Evolutionary conservation across 2,797 vertebrate species (phyloP), one percentile per base, ranked within the genome.

Genomic region (Ptychadena robeensis): DNA sequence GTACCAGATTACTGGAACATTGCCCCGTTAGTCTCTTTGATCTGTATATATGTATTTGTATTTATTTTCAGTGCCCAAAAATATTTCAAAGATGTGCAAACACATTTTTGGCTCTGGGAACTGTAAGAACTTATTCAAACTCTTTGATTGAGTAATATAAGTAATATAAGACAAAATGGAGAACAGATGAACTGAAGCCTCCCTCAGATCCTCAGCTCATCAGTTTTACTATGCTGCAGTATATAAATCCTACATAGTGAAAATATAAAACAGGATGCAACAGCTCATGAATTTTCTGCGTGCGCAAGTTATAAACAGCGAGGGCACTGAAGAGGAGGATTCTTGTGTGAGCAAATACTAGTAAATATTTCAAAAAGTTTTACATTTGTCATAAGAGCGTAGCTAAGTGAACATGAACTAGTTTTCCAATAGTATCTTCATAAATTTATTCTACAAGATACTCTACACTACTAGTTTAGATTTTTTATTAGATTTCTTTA

Each of bases 211-310:
- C 38, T 53, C 76, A 53, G 76, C 40, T 79, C 65, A 79, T 79
- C 40, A 37, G 65, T 68, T 79, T 79, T 79, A 79, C 76, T 53
- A 37, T 68, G 40, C 76, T 79, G 76, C 76, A 79, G 76, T 68
- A 35, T 68, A 79, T 79, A 79, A 79, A 79, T 79, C 65, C 76
- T 37, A 31, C 44, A 79, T 57, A 28, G 44, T 68, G 31, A 53
- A 68, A 53, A 68, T 68, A 35, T 35, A 37, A 69, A 79, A 30
- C 34, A 57, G 65, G n/a, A 53, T 53, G 40, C 64, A 67, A 53
- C 76, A 68, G 65, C 40, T 37, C 65, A 79, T 79, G 65, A 79
- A 68, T 57, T 79, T 68, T 79, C 65, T 68, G n/a, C 31, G 68
- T 59, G 30, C 40, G 65, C 65, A 68, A 68, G 65, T 68, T 79